phyloP scores from a whole-genome alignment of 2,113 vertebrate species.

The Ophthalmotilapia sp. region DNA sequence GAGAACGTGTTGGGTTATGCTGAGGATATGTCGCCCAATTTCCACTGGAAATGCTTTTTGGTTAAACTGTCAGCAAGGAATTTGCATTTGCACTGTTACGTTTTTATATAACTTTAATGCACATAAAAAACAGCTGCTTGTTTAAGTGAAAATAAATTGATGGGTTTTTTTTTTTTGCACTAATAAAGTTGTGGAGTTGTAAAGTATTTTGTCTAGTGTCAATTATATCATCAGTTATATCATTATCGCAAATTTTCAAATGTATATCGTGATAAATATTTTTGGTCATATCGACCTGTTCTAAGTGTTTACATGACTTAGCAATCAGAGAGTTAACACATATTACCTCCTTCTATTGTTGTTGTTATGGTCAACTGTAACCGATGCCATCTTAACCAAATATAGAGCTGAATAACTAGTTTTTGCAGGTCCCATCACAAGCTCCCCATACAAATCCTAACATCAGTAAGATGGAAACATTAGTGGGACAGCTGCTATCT shows the following conservation, averaged over 20 bases:
- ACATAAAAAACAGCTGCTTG: neutral
- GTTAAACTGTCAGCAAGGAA: accelerated
- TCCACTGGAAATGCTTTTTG: accelerated
- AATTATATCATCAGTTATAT: accelerated
- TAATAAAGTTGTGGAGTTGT: neutral
- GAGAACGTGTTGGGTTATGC: neutral
- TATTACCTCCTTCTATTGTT: neutral
- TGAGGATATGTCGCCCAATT: accelerated
- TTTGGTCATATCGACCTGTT: neutral
- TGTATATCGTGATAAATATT: neutral
- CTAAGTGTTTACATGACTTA: neutral
- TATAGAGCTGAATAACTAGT: neutral
- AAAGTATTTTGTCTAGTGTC: accelerated
- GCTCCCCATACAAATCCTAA: neutral
- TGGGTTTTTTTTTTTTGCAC: neutral
- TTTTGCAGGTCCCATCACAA: neutral
- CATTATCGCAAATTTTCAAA: neutral
- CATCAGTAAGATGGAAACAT: neutral
- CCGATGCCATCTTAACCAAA: neutral
- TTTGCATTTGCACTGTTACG: accelerated
- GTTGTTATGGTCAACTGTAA: neutral
- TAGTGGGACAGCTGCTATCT: neutral
- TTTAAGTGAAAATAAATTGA: neutral
- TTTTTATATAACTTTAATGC: neutral
- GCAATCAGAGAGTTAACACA: neutral